Evolutionary conservation across 2,888 invertebrate genomes (phyloP).

Genomic region (Taenaris catops): DNA sequence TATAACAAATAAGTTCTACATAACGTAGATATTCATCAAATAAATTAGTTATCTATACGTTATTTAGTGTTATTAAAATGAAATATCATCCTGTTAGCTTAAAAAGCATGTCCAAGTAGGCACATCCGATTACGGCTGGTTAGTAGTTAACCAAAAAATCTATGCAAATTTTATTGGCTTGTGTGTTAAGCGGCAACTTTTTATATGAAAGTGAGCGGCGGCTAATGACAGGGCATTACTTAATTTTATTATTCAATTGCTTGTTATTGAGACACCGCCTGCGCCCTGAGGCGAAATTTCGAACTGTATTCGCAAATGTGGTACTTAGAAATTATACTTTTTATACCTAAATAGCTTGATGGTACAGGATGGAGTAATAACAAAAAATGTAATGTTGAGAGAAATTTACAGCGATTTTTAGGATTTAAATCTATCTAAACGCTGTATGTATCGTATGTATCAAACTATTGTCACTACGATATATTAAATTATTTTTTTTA

Average conservation of each 20-base stretch:
- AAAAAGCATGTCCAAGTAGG: constrained; percentile 11
- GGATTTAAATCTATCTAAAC: too few relatives aligned
- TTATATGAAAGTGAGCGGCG: constrained; percentile 26
- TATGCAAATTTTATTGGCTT: constrained; percentile 22
- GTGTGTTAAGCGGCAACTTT: constrained; percentile 24
- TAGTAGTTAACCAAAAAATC: constrained; percentile 20
- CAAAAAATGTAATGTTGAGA: too few relatives aligned
- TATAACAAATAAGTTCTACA: too few relatives aligned
- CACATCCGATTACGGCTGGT: constrained; percentile 5
- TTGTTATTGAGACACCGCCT: constrained; percentile 29
- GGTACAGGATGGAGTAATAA: constrained; percentile 11
- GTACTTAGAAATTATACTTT: constrained; percentile 20
- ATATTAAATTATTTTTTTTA: too few relatives aligned
- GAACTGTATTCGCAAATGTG: constrained; percentile 17
- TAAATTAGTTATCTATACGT: too few relatives aligned
- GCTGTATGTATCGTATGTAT: too few relatives aligned
- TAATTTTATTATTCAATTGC: constrained; percentile 34
- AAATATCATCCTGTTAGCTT: neutral
- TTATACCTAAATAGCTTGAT: constrained; percentile 13
- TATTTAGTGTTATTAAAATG: too few relatives aligned
- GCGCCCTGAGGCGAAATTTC: constrained; percentile 22
- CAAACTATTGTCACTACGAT: too few relatives aligned
- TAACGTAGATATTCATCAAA: too few relatives aligned
- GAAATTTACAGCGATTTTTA: too few relatives aligned
- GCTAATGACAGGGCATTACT: constrained; percentile 38